Percentiles rank a stretch among this genome's conserved stretches.
phyloP scores from a whole-genome alignment of 2,113 vertebrate genomes.

The Riparia riparia region DNA sequence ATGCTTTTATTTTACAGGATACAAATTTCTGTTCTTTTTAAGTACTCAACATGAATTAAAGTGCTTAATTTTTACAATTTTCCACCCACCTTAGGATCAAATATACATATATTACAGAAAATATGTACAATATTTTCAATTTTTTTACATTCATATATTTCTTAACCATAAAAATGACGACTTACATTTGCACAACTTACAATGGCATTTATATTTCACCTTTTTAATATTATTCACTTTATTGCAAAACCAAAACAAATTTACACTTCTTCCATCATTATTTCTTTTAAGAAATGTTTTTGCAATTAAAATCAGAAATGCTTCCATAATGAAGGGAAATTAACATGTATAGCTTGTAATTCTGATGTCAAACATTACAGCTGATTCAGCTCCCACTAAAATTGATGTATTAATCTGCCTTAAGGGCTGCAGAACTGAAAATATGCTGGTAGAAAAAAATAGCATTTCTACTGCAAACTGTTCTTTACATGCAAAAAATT shows the following conservation, averaged over 20 bases:
- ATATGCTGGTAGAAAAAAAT: not conserved
- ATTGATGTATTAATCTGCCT: not conserved
- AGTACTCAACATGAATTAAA: slow-evolving; percentile 81
- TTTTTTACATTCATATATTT: slow-evolving; percentile 77
- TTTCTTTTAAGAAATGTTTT: not conserved
- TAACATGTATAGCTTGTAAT: not conserved
- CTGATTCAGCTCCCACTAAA: not conserved
- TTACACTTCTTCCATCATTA: slow-evolving; percentile 36
- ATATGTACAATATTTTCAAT: slow-evolving; percentile 79
- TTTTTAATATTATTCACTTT: slow-evolving; percentile 24
- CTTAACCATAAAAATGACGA: slow-evolving; percentile 65
- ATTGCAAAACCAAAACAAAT: slow-evolving; percentile 56
- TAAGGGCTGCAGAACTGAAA: not conserved
- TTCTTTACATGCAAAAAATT: not conserved
- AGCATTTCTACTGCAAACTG: not conserved
- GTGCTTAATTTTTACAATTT: slow-evolving; percentile 80
- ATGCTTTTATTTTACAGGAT: slow-evolving; percentile 82
- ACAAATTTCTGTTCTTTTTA: slow-evolving; percentile 74
- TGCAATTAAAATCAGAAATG: not conserved
- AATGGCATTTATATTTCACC: slow-evolving; percentile 53
- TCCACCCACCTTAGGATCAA: slow-evolving; percentile 63
- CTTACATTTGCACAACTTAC: slow-evolving; percentile 59
- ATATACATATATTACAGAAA: slow-evolving; percentile 84
- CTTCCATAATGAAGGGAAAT: slow-evolving; percentile 33
- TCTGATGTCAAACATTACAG: not conserved